Percentiles rank a stretch among this genome's conserved stretches.
phyloP scores from a whole-genome alignment of 2,113 vertebrate species.

The Rhea pennata region DNA sequence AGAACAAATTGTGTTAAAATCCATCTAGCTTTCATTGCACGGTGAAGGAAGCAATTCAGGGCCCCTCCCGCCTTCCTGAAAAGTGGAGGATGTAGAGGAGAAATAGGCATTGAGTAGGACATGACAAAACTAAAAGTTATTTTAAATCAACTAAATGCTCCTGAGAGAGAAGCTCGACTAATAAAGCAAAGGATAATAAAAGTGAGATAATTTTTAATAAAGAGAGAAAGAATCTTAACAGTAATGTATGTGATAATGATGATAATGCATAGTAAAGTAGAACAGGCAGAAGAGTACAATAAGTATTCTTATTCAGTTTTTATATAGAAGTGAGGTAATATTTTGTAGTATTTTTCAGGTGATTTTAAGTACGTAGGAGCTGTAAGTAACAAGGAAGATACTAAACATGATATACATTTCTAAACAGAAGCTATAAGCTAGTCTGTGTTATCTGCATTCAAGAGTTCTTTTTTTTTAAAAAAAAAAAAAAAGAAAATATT shows the following conservation, averaged over 20 bases:
- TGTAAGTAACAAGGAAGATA: background rate
- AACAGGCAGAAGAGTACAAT: background rate
- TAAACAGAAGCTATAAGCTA: background rate
- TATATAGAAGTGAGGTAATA: background rate
- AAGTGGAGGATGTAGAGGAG: background rate
- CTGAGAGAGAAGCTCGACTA: background rate
- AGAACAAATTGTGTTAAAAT: background rate
- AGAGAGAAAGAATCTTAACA: background rate
- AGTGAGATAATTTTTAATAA: background rate
- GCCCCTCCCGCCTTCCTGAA: background rate
- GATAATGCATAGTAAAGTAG: background rate
- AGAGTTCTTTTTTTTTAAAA: background rate
- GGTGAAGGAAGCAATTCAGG: background rate
- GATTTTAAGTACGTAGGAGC: background rate
- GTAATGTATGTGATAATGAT: background rate
- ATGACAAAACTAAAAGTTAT: background rate
- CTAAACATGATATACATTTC: background rate
- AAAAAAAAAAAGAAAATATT: background rate
- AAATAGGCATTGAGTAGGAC: background rate
- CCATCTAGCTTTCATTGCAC: background rate
- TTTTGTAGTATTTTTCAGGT: accelerated
- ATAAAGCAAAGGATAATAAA: background rate
- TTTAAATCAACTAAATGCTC: background rate
- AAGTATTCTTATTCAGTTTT: background rate
- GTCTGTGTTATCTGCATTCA: background rate